Percentiles rank a stretch among this genome's conserved stretches.
Evolutionary conservation across 2,888 invertebrate genomes (phyloP).

Genomic region (Odontocolon sp.): DNA sequence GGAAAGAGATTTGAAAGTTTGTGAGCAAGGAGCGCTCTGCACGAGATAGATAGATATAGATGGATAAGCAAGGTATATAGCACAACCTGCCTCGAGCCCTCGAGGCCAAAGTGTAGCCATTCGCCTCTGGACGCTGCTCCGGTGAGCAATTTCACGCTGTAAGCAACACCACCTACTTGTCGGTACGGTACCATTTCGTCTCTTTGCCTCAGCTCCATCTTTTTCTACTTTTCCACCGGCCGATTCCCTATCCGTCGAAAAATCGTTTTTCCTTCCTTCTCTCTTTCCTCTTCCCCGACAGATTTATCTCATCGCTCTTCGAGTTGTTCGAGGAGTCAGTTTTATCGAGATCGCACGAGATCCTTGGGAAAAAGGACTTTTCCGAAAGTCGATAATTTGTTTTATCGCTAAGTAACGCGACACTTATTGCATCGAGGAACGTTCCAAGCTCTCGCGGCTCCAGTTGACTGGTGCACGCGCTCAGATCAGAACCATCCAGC

Average conservation of each 20-base stretch:
- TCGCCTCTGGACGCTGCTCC: constrained; percentile 24
- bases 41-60: background rate
- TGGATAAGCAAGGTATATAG: background rate
- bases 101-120: constrained; percentile 21
- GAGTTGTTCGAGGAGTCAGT: too few relatives aligned
- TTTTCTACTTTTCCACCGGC: background rate
- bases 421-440: constrained; percentile 65
- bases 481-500: background rate
- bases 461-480: background rate
- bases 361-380: constrained; percentile 23
- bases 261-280: constrained; percentile 1
- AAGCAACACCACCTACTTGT: constrained; percentile 46
- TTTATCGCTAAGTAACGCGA: constrained; percentile 67
- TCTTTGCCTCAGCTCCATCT: constrained; percentile 12
- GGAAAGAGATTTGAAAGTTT: too few relatives aligned
- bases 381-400: constrained; percentile 64
- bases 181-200: constrained; percentile 27
- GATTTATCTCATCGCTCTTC: background rate
- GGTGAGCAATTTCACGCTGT: constrained; percentile 40
- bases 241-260: background rate
- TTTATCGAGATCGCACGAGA: background rate
- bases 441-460: too few relatives aligned
- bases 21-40: too few relatives aligned
- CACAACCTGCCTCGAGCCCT: background rate
- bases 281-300: constrained; percentile 5